Conservation (phyloP, 2,797 vertebrate species). For the Pangasius krempfi region DNA sequence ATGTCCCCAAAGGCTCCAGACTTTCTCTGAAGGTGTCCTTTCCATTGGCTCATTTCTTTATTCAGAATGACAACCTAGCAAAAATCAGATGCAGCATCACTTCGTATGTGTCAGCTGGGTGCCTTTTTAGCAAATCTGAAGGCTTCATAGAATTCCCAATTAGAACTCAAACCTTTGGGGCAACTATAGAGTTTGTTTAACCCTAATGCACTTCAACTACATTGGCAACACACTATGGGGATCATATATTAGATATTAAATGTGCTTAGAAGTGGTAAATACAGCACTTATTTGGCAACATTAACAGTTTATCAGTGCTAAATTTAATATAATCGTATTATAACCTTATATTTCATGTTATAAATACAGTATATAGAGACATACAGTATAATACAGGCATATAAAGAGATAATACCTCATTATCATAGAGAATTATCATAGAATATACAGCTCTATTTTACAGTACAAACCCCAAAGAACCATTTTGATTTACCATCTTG, state of each 20-base stretch:
- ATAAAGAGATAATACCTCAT: neutral
- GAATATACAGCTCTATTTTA: neutral
- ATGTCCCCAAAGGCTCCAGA: conserved; percentile 40
- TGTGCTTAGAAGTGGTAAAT: neutral
- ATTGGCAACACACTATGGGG: neutral
- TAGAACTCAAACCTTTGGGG: conserved; percentile 5
- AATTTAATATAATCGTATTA: neutral
- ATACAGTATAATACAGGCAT: neutral
- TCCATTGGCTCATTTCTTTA: conserved; percentile 32
- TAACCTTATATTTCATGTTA: neutral
- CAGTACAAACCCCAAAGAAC: neutral
- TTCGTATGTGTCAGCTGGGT: neutral
- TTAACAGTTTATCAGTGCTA: neutral
- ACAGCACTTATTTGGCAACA: neutral
- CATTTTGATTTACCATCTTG: neutral
- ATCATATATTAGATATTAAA: neutral
- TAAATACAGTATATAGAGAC: neutral
- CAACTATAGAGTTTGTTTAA: neutral
- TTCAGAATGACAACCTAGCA: neutral
- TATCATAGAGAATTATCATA: neutral
- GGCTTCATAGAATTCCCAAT: conserved; percentile 12
- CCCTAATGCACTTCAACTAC: conserved; percentile 6
- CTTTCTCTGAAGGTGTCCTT: conserved; percentile 54
- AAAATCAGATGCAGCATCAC: neutral
- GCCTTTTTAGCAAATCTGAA: neutral